Evolutionary conservation across 2,113 vertebrate genomes (phyloP), one percentile per base, ranked within the genome.

Genomic region (Eulemur rufifrons): DNA sequence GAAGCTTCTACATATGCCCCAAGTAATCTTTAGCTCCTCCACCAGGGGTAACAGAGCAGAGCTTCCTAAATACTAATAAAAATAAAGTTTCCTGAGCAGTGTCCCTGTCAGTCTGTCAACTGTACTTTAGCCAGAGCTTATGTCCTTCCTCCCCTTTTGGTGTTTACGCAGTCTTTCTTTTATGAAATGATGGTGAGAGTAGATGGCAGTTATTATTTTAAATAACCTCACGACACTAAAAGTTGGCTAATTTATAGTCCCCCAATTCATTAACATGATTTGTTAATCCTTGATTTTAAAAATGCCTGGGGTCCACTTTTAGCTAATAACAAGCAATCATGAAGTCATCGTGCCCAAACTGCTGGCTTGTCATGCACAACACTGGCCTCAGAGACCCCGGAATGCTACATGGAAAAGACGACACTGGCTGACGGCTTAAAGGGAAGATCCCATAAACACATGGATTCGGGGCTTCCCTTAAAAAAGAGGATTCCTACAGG

Each of bases 401-500:
- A 37, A 34, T 5, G 9, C 6, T 0, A 27, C 0, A 8, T 29
- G 34, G 5, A 10, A 52, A 74, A 37, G 81, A 25, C 0, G 25
- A 32, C 56, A 23, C 6, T 34, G 68, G 25, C 69, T 50, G 18
- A 17, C 12, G 6, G 37, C 10, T 37, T 14, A 47, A 14, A 63
- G 39, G 14, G 25, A 61, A 20, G 3, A 20, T 4, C 47, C 37
- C 29, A n/a, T 18, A 2, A 73, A 47, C 56, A 85, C 7, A 27
- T 4, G 29, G 20, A 34, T 2, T 8, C 6, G 4, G 27, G 54
- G 5, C 2, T 12, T 71, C 2, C 14, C 50, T 45, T 6, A 54
- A 11, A 27, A 73, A 59, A 15, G 15, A 6, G 9, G 4, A 34
- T 39, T 42, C 39, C 66, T 14, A 14, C 0, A n/a, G 37, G 32